Base-by-base conservation (phyloP, 30 jellyfish, hydroid and myxozoan species). In the Chrysaora quinquecirrha region DNA sequence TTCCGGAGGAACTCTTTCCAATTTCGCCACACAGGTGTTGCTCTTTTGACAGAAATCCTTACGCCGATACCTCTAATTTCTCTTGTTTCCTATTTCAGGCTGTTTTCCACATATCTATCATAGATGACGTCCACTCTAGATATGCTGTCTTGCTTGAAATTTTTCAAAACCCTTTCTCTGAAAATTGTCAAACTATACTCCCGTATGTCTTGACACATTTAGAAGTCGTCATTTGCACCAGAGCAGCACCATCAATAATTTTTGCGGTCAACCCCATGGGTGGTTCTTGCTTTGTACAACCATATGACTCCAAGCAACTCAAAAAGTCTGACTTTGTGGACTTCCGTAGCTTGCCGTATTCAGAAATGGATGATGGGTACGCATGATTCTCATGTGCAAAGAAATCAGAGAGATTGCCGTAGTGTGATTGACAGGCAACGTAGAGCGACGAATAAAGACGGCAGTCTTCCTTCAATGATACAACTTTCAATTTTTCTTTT, bases 371-470 rank as follows among this genome's bases (percentile, higher is more conserved):
- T 6, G 58, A 16, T 16, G 58, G 58, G 58, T 43, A n/a, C n/a
- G n/a, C n/a, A n/a, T n/a, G n/a, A n/a, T n/a, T n/a, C n/a, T n/a
- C n/a, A n/a, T n/a, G n/a, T 43, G 58, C 58, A 43, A 77, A 63
- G 49, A 77, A 77, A 47, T 16, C 30, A 7, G 58, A 27, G 49
- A 77, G 48, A 28, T 49, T 30, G 25, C 89, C 89, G 10, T 77
- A 21, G 30, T 87, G 30, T 23, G 80, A 3, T 63, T 61, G 89
- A 47, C 89, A 77, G 18, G 89, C 89, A 27, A 77, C 70, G 80
- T 61, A 33, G 21, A 73, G 85, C 3, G 27, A 19, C 24, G 85
- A 34, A 29, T 23, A 73, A 19, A 77, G 54, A 10, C 28, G 21
- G 52, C 80, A 24, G 34, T 75, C 87, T 12, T 14, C 27, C 10